Percentiles rank a stretch among this genome's conserved stretches.
Evolutionary conservation across 1,140 invertebrate genomes (phyloP).

Genomic region (Ruditapes philippinarum): DNA sequence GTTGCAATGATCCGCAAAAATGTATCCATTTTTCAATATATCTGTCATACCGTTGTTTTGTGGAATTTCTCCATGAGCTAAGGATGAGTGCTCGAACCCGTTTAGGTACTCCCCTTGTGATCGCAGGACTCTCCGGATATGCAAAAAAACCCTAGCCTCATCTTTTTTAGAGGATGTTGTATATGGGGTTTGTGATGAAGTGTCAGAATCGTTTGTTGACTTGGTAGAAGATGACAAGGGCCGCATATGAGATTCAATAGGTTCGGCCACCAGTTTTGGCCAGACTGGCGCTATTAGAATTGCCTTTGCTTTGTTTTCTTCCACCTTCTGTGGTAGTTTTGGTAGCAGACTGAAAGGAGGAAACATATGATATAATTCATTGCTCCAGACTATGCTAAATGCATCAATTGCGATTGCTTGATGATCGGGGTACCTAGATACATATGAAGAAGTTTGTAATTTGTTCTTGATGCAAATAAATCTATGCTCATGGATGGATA

Average conservation of each 20-base stretch:
- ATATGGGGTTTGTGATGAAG: conserved; percentile 3
- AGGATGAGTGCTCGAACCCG: background rate
- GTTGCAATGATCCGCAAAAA: background rate
- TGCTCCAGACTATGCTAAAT: conserved; percentile 37
- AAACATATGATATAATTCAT: conserved; percentile 48
- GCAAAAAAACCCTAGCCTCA: conserved; percentile 13
- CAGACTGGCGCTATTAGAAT: conserved; percentile 52
- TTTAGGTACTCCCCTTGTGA: background rate
- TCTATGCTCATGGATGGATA: background rate
- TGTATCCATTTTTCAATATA: conserved; percentile 25
- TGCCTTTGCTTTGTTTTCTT: conserved; percentile 40
- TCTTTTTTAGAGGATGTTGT: background rate
- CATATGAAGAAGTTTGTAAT: background rate
- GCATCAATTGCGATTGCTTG: conserved; percentile 36
- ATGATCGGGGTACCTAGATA: background rate
- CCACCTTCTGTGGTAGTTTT: conserved; percentile 42
- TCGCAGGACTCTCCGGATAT: conserved; percentile 11
- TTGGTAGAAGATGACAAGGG: background rate
- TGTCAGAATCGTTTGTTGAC: background rate
- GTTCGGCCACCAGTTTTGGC: conserved; percentile 66
- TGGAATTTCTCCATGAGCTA: background rate
- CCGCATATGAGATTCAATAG: background rate
- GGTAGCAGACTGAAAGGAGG: conserved; percentile 65
- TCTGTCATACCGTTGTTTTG: conserved; percentile 9
- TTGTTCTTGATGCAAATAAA: background rate